A percentile compares a stretch with the other conserved stretches of the same genome.
phyloP scores from a whole-genome alignment of 2,113 vertebrate genomes.

The Microtus pennsylvanicus region DNA sequence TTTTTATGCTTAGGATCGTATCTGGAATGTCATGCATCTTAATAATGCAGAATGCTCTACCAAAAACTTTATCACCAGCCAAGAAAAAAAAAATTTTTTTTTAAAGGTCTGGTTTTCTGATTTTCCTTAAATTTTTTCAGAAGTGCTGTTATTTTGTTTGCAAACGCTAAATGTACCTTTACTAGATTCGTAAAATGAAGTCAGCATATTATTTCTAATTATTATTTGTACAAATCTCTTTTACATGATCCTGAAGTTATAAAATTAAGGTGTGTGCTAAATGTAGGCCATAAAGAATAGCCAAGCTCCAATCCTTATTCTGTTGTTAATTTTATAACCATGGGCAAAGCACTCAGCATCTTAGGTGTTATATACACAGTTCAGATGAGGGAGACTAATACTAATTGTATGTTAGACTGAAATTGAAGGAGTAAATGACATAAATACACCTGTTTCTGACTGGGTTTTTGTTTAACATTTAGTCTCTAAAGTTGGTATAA shows the following conservation, averaged over 20 bases:
- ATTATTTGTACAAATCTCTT: constrained; percentile 36
- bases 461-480: constrained; percentile 27
- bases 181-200: constrained; percentile 22
- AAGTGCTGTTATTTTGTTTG: background rate
- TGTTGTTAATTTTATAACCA: background rate
- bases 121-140: background rate
- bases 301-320: background rate
- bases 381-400: background rate
- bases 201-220: background rate
- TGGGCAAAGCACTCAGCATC: background rate
- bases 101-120: background rate
- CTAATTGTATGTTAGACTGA: background rate
- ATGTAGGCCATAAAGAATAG: background rate
- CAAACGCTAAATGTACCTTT: constrained; percentile 15
- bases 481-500: background rate
- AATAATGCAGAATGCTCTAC: background rate
- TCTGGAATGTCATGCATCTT: background rate
- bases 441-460: background rate
- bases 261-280: background rate
- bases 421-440: background rate
- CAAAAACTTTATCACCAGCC: background rate
- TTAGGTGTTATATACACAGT: background rate
- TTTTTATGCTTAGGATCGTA: background rate
- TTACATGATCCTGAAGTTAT: background rate
- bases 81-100: constrained; percentile 44